Evolutionary conservation across 53 echinoderm and acorn worm species (phyloP), one percentile per base, ranked within the genome.

Genomic region (Patiria pectinifera): DNA sequence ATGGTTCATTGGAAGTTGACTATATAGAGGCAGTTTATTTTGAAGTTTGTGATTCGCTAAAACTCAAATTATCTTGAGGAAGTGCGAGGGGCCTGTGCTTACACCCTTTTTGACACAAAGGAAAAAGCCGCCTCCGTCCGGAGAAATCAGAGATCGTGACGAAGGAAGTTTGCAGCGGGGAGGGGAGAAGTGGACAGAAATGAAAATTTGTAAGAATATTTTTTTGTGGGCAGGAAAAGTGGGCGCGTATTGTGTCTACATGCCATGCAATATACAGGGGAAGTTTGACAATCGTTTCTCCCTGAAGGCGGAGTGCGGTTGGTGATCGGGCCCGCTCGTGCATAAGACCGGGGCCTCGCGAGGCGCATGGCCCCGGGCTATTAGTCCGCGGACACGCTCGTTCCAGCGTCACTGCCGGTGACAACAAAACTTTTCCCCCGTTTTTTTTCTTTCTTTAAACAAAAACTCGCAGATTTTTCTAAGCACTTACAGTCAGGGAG

Each of bases 311-410:
- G 12, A 16, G 43, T 35, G 35, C 59, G 82, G 82, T 22, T 86
- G 86, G 49, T 86, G 71, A 69, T 45, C 53, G 10, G 72, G 48
- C 47, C 49, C 86, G 86, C 72, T 86, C 86, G 72, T 53, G 86
- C 86, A 76, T 78, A 88, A 62, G 88, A 88, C 77, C 77, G 26
- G 78, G 88, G 88, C 59, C 88, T 88, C 88, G 78, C 77, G 88
- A 76, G 88, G 88, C 88, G 45, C 60, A 88, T 23, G 18, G 88
- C 88, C 88, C 61, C 44, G 78, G 88, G 88, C 88, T 88, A 88
- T 88, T 88, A 60, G 88, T 78, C 77, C 78, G 88, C 18, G 18
- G 88, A 88, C 88, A 88, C 88, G 88, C 88, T 88, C 62, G 75
- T 45, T 86, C 86, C 48, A 86, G 86, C 88, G 88, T 88, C 88